Conservation (phyloP, 2,888 invertebrate genomes). For the Xestoiulus laeticollis region DNA sequence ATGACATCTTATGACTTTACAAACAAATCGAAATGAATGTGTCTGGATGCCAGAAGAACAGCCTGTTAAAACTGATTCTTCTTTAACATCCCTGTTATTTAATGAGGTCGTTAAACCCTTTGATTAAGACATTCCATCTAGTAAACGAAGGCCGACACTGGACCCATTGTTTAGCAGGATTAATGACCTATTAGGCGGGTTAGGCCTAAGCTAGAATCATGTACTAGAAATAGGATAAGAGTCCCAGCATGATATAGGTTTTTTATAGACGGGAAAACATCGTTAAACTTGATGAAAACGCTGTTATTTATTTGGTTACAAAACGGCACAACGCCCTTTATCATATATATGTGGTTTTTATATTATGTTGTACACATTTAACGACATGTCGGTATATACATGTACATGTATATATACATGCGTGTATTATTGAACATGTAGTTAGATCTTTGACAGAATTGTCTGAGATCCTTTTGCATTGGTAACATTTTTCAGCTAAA, state of each 20-base stretch:
- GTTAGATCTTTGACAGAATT: too few relatives aligned
- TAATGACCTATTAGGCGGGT: slow-evolving; percentile 3
- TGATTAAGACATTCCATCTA: neutral
- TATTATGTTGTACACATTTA: too few relatives aligned
- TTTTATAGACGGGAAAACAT: neutral
- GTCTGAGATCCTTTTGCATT: too few relatives aligned
- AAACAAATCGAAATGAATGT: neutral
- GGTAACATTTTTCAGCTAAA: too few relatives aligned
- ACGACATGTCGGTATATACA: too few relatives aligned
- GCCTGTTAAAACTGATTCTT: neutral
- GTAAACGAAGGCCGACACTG: neutral
- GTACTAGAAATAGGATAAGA: neutral
- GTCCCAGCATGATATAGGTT: neutral
- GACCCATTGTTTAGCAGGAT: slow-evolving; percentile 14
- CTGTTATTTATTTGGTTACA: neutral
- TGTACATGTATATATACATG: too few relatives aligned
- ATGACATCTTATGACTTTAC: neutral
- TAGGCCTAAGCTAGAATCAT: slow-evolving; percentile 7
- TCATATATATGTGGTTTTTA: too few relatives aligned
- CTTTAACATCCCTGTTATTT: neutral
- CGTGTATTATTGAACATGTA: too few relatives aligned
- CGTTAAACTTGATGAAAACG: neutral
- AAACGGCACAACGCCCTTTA: neutral
- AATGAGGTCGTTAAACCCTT: slow-evolving; percentile 27
- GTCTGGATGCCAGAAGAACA: neutral